Conservation (phyloP, 2,888 invertebrate genomes). For the Brenthis ino region DNA sequence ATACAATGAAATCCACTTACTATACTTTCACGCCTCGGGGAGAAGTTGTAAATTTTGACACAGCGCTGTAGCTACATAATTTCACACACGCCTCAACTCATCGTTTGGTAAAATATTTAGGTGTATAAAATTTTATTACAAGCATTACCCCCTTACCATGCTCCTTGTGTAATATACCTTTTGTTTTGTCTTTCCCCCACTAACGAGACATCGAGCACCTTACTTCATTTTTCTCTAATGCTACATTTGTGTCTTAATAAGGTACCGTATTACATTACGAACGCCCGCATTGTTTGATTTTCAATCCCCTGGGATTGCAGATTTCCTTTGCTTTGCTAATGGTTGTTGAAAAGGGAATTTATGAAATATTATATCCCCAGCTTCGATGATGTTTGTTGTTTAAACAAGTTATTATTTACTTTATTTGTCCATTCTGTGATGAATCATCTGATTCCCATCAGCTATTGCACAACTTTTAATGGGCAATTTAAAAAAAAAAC, state of each 20-base stretch:
- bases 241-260: constrained; percentile 78
- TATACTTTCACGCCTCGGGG: constrained; percentile 47
- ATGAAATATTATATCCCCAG: constrained; percentile 50
- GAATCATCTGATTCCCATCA: constrained; percentile 40
- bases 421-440: constrained; percentile 12
- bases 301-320: constrained; percentile 70
- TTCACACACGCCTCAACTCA: constrained; percentile 77
- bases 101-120: constrained; percentile 78
- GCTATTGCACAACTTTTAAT: constrained; percentile 52
- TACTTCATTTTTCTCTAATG: constrained; percentile 73
- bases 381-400: constrained; percentile 9
- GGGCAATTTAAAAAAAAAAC: constrained; percentile 49
- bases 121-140: constrained; percentile 80
- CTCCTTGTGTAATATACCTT: constrained; percentile 70
- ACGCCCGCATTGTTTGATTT: constrained; percentile 73
- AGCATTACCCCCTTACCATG: constrained; percentile 72
- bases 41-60: constrained; percentile 64
- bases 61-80: constrained; percentile 65
- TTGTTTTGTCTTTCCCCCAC: constrained; percentile 62
- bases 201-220: constrained; percentile 49
- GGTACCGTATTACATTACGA: constrained; percentile 73
- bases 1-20: constrained; percentile 46
- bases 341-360: constrained; percentile 61
- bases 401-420: constrained; percentile 20
- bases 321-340: constrained; percentile 67